phyloP scores from a whole-genome alignment of 1,140 invertebrate species.

The Teleopsis dalmanni region DNA sequence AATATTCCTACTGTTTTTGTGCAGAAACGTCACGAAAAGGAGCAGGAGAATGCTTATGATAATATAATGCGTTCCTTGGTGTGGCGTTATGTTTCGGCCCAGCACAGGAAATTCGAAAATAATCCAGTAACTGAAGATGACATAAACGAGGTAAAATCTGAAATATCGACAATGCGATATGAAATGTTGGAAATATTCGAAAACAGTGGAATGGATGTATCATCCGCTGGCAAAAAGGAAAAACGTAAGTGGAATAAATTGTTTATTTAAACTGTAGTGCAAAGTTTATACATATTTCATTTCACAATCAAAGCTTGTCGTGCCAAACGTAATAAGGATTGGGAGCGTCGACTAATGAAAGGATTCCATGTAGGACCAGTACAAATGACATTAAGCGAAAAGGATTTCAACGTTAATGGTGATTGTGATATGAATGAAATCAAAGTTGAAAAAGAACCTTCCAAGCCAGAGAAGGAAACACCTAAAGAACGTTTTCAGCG shows the following conservation, averaged over 20 bases:
- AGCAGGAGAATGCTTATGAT: slow-evolving; percentile 60
- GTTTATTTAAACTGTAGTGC: too few relatives aligned
- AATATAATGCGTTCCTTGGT: slow-evolving; percentile 74
- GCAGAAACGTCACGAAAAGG: slow-evolving; percentile 47
- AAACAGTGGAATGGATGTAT: slow-evolving; percentile 70
- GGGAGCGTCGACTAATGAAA: slow-evolving; percentile 76
- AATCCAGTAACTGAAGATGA: slow-evolving; percentile 82
- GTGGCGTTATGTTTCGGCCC: slow-evolving; percentile 74
- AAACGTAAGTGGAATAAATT: slow-evolving; percentile 47
- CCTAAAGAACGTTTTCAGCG: slow-evolving; percentile 60
- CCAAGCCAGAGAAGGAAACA: slow-evolving; percentile 53
- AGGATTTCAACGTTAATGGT: slow-evolving; percentile 22
- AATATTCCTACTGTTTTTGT: background rate
- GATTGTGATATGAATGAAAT: slow-evolving; percentile 39
- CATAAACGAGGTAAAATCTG: slow-evolving; percentile 85
- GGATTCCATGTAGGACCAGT: slow-evolving; percentile 76
- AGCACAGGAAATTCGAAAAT: slow-evolving; percentile 67
- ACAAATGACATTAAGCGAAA: slow-evolving; percentile 48
- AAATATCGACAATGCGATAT: slow-evolving; percentile 71
- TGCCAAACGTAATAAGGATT: slow-evolving; percentile 68
- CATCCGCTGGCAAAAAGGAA: slow-evolving; percentile 59
- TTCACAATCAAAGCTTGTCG: slow-evolving; percentile 48
- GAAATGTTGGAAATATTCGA: slow-evolving; percentile 78
- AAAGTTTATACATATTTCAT: background rate
- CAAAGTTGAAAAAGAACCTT: slow-evolving; percentile 30